A percentile compares a stretch with the other conserved stretches of the same genome.
Conservation (phyloP, 2,888 invertebrate genomes). For the Ophraella communa region DNA sequence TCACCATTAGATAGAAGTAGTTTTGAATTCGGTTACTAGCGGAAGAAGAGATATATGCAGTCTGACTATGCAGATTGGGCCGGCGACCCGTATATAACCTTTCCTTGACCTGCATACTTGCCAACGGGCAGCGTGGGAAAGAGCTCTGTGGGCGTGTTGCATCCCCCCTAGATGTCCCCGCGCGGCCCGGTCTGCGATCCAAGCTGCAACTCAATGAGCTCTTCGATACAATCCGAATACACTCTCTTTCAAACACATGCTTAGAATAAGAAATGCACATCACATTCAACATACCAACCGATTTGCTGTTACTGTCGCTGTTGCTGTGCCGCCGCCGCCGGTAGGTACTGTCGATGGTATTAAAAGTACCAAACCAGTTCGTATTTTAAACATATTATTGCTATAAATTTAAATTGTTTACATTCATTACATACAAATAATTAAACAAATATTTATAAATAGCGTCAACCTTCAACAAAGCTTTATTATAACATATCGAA, state of each 20-base stretch:
- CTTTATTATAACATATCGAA: slow-evolving; percentile 29
- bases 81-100: slow-evolving; percentile 64
- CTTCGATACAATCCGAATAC: slow-evolving; percentile 57
- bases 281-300: slow-evolving; percentile 37
- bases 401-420: neutral
- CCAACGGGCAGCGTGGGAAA: slow-evolving; percentile 66
- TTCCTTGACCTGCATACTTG: slow-evolving; percentile 71
- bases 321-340: slow-evolving; percentile 22
- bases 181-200: slow-evolving; percentile 55
- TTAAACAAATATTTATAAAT: slow-evolving; percentile 26
- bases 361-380: slow-evolving; percentile 12
- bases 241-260: slow-evolving; percentile 58
- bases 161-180: slow-evolving; percentile 64
- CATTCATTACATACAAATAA: slow-evolving; percentile 15
- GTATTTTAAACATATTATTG: slow-evolving; percentile 11
- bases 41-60: slow-evolving; percentile 46
- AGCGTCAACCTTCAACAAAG: slow-evolving; percentile 6
- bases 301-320: slow-evolving; percentile 26
- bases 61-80: slow-evolving; percentile 56
- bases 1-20: slow-evolving; percentile 35
- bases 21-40: slow-evolving; percentile 43
- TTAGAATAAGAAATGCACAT: slow-evolving; percentile 57
- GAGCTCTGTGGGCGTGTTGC: slow-evolving; percentile 61
- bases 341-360: slow-evolving; percentile 5
- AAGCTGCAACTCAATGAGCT: slow-evolving; percentile 60